A percentile compares a stretch with the other conserved stretches of the same genome.
phyloP scores from a whole-genome alignment of 2,888 invertebrate species.

The Argyra leucocephala region DNA sequence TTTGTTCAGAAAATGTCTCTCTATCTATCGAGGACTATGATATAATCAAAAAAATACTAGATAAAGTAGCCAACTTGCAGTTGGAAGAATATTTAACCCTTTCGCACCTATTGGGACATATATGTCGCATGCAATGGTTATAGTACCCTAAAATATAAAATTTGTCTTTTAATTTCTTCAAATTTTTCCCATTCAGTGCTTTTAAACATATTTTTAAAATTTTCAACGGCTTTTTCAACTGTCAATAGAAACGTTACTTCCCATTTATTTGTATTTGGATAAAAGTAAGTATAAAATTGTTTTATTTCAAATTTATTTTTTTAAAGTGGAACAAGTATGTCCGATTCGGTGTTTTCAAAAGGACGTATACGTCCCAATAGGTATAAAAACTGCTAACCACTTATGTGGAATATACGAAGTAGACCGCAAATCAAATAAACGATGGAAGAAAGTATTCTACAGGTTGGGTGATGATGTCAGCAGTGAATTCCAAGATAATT shows the following conservation, averaged over 20 bases:
- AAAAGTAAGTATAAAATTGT: constrained; percentile 12
- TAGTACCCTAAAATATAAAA: no score
- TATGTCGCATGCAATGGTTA: no score
- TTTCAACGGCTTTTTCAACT: background rate
- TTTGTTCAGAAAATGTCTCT: no score
- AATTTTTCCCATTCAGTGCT: constrained; percentile 14
- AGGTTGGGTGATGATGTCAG: constrained; percentile 19
- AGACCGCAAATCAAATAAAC: constrained; percentile 22
- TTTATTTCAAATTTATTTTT: background rate
- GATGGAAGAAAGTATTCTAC: constrained; percentile 23
- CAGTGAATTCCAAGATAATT: constrained; percentile 19
- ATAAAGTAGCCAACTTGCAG: no score
- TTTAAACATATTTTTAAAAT: constrained; percentile 8
- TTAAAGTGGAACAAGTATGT: background rate
- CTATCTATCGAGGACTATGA: no score
- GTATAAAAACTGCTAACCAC: no score
- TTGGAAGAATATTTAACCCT: no score
- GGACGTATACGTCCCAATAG: constrained; percentile 1
- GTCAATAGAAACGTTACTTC: background rate
- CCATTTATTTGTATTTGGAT: constrained; percentile 5
- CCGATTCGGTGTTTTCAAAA: constrained; percentile 9
- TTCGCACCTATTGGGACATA: no score
- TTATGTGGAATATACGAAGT: no score
- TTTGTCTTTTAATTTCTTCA: no score
- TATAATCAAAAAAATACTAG: no score